These are phyloP conservation scores for Nannobrachium achirus DNA, from an alignment of 2,113 vertebrate species.

Conservation along the genomic window DNA sequence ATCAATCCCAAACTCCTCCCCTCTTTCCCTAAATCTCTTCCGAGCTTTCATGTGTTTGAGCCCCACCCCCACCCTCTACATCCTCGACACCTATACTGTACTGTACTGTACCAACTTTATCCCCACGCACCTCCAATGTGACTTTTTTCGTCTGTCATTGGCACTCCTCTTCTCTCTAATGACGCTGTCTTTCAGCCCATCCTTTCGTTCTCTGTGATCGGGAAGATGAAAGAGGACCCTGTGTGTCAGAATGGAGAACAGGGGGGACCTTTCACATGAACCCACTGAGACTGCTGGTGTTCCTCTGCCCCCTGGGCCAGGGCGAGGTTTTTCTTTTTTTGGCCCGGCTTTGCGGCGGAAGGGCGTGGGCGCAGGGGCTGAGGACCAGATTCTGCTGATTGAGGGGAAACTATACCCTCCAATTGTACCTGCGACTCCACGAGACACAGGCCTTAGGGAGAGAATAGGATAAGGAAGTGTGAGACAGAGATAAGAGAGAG, in stretches of 20 bases:
- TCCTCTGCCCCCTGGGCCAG: neutral
- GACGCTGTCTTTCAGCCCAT: constrained; percentile 18
- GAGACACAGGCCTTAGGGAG: constrained; percentile 67
- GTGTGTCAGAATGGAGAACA: constrained; percentile 32
- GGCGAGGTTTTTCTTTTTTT: neutral
- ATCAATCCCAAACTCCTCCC: constrained; percentile 7
- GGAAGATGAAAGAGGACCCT: constrained; percentile 70
- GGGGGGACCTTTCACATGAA: constrained; percentile 36
- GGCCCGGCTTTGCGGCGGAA: constrained; percentile 17
- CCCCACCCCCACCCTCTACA: constrained; percentile 17
- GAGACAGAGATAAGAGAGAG: constrained; percentile 58
- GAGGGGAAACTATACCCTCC: constrained; percentile 75
- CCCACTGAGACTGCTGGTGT: constrained; percentile 51
- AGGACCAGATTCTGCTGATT: constrained; percentile 76
- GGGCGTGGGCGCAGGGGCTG: constrained; percentile 21
- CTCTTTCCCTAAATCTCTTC: constrained; percentile 29
- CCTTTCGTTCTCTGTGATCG: constrained; percentile 48
- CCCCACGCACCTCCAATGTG: constrained; percentile 24
- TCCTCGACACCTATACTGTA: too few relatives aligned
- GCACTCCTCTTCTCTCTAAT: constrained; percentile 17
- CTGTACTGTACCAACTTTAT: neutral
- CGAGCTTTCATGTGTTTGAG: constrained; percentile 15
- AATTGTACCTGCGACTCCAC: constrained; percentile 72
- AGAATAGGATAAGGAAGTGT: constrained; percentile 61
- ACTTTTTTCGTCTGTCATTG: constrained; percentile 55